Base-by-base conservation (phyloP, 1,140 invertebrate genomes). In the Bathynomus jamesi region DNA sequence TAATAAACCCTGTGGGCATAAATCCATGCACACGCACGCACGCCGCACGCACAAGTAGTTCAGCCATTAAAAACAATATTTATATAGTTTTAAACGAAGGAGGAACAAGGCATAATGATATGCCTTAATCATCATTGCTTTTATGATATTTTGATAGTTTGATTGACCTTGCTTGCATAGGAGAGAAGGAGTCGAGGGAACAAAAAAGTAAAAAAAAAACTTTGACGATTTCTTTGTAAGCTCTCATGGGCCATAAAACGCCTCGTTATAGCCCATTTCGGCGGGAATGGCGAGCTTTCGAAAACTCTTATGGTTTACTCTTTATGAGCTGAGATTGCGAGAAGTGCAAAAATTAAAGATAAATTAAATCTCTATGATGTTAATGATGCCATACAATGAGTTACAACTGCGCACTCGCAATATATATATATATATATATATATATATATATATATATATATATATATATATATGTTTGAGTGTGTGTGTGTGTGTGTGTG, bases 371-470 rank as follows among this genome's bases (percentile, higher is more conserved):
- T 53, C 40, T 17, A 53, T 53, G 32, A 53, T 53, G 40, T 53
- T 53, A 53, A 53, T 21, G 40, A 53, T 21, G 21, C 40, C 40
- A 17, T 3, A 53, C 40, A 53, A 53, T 53, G 40, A 53, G 21
- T 53, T 53, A 53, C 13, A 17, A 21, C 21, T 11, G 11, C 21
- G 5, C 21, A 21, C 40, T 53, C 40, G 21, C 21, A 3, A 65
- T 29, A n/a, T 29, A 29, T 65, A 29, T 28, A 25, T 65, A 28
- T 64, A 64, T 64, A 28, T 64, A 64, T 64, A 64, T 27, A 64
- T 64, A 28, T 64, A 64, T 64, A 64, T 64, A 64, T 64, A 64
- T 64, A 28, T 64, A 64, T 64, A 27, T 64, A 64, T 64, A 64
- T 64, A 64, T 64, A 28, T 64, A 64, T 64, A 64, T 25, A 63